Conservation (phyloP, 1,140 invertebrate species). For the Archegozetes longisetosus region DNA sequence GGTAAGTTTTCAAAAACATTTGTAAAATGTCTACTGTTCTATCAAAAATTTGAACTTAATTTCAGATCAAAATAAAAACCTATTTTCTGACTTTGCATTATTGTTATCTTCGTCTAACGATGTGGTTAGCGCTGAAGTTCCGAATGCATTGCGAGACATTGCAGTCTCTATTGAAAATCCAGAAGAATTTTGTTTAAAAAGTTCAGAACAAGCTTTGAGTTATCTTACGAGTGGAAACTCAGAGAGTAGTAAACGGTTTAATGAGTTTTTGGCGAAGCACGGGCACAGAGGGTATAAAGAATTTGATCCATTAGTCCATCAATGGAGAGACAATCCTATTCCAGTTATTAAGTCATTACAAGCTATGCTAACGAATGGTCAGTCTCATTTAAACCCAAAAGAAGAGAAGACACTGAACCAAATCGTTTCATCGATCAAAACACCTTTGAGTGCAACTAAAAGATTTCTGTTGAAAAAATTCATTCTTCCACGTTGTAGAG, state of each 20-base stretch:
- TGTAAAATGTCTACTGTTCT: too few relatives aligned
- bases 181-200: neutral
- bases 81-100: constrained; percentile 41
- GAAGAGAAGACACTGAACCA: neutral
- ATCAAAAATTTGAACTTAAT: too few relatives aligned
- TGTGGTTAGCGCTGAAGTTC: constrained; percentile 14
- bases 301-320: constrained; percentile 46
- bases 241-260: constrained; percentile 31
- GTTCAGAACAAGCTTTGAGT: neutral
- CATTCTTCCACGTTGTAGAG: too few relatives aligned
- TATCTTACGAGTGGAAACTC: neutral
- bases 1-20: too few relatives aligned
- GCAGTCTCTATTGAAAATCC: neutral
- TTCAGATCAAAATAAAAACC: constrained; percentile 16
- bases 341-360: constrained; percentile 44
- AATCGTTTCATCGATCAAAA: too few relatives aligned
- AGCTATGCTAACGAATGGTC: constrained; percentile 24
- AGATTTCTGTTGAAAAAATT: too few relatives aligned
- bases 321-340: constrained; percentile 46
- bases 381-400: neutral
- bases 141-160: neutral
- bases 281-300: constrained; percentile 57
- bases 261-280: constrained; percentile 46
- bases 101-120: constrained; percentile 41
- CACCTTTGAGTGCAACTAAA: too few relatives aligned